phyloP scores from a whole-genome alignment of 2,113 vertebrate species.

The Thomomys bottae region DNA sequence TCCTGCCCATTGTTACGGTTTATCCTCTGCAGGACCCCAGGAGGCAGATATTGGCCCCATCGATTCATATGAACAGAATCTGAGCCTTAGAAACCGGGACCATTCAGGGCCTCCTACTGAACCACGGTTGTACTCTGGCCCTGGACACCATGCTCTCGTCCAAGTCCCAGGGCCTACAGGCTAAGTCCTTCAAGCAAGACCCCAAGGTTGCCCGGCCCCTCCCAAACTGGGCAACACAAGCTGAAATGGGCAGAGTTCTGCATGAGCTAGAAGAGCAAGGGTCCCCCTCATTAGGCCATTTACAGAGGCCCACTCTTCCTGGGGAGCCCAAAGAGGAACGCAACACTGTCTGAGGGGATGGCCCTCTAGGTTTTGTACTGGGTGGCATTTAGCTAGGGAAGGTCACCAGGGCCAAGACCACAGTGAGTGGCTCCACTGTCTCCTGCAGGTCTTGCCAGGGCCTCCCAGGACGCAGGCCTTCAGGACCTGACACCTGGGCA shows the following conservation, averaged over 20 bases:
- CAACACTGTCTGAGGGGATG: fast-evolving
- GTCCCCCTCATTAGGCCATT: not conserved
- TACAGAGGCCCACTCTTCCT: not conserved
- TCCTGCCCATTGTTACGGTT: fast-evolving
- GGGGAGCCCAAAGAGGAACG: not conserved
- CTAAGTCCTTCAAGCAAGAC: not conserved
- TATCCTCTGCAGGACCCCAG: not conserved
- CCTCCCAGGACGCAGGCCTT: not conserved
- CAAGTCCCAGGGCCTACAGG: not conserved
- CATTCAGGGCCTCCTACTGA: fast-evolving
- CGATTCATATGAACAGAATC: not conserved
- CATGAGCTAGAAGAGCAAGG: not conserved
- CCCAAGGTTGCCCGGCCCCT: not conserved
- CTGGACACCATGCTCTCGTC: not conserved
- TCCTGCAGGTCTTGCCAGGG: not conserved
- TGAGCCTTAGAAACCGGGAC: not conserved
- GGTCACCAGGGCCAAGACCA: not conserved
- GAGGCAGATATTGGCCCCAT: too few species aligned
- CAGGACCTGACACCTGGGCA: not conserved
- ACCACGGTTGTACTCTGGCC: not conserved
- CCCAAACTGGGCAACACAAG: too few species aligned
- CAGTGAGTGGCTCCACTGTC: too few species aligned
- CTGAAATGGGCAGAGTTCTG: too few species aligned
- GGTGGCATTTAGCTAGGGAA: not conserved
- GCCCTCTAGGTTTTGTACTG: not conserved